Percentiles rank a stretch among this genome's conserved stretches.
These are phyloP conservation scores for Ibidorhyncha struthersii DNA, from an alignment of 2,113 vertebrate genomes.

Conservation along the genomic window DNA sequence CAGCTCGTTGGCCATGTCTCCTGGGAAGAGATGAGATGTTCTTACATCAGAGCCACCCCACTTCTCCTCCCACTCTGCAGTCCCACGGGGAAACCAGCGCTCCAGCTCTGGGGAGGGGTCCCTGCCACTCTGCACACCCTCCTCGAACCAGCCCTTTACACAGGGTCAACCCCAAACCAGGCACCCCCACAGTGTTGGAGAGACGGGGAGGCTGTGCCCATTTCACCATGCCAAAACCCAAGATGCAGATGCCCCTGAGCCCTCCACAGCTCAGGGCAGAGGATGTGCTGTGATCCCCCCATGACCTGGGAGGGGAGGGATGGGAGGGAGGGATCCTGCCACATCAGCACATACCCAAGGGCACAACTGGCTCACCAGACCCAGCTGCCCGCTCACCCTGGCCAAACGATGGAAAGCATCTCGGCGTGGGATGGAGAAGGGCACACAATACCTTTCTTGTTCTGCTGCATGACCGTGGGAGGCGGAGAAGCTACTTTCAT, in stretches of 20 bases:
- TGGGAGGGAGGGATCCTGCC: background rate
- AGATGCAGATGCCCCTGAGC: background rate
- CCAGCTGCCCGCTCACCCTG: fast-evolving
- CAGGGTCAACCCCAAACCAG: background rate
- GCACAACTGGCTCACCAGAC: background rate
- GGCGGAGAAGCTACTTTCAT: conserved; percentile 97
- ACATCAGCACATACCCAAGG: conserved; percentile 37
- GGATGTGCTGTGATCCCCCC: background rate
- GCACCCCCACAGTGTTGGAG: background rate
- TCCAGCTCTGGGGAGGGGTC: background rate
- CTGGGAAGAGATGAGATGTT: conserved; percentile 56
- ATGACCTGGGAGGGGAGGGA: background rate
- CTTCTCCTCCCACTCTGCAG: background rate
- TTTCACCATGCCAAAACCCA: background rate
- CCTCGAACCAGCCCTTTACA: background rate
- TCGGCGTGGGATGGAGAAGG: background rate
- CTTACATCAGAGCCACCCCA: background rate
- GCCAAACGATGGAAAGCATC: background rate
- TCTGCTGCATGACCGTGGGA: conserved; percentile 85
- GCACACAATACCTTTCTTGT: conserved; percentile 90
- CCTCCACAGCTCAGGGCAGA: background rate
- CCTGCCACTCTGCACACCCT: background rate
- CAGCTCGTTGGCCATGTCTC: conserved; percentile 90
- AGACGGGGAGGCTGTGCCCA: background rate
- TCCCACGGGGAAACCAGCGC: background rate